phyloP scores from a whole-genome alignment of 2,113 vertebrate species.

The Gambusia affinis region DNA sequence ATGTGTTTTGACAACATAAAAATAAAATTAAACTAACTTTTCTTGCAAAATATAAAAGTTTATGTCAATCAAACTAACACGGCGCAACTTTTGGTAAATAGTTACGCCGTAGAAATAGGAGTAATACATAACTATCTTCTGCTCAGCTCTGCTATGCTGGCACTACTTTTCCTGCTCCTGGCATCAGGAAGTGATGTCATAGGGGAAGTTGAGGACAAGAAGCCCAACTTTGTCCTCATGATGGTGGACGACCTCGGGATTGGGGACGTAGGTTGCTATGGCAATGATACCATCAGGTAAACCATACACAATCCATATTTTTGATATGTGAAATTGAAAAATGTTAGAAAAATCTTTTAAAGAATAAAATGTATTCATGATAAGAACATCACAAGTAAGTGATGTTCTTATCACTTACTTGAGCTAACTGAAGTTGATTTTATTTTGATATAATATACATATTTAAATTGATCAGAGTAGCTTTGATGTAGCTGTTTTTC shows the following conservation, averaged over 20 bases:
- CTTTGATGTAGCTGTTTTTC: neutral
- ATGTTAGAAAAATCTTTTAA: too few species aligned
- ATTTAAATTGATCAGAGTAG: neutral
- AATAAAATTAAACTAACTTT: neutral
- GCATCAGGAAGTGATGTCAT: constrained; percentile 28
- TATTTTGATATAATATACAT: too few species aligned
- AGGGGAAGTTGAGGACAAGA: constrained; percentile 37
- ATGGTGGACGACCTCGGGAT: constrained; percentile 89
- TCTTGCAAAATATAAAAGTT: neutral
- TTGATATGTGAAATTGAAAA: neutral
- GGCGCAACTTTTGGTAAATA: neutral
- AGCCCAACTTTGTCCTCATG: constrained; percentile 86
- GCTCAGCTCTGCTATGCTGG: constrained; percentile 33
- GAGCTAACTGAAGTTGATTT: too few species aligned
- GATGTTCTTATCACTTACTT: too few species aligned
- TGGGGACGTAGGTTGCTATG: constrained; percentile 88
- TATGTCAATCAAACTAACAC: too few species aligned
- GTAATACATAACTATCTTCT: neutral
- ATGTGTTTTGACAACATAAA: neutral
- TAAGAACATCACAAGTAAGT: too few species aligned
- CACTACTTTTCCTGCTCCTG: constrained; percentile 42
- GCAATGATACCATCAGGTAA: constrained; percentile 86
- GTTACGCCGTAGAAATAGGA: too few species aligned
- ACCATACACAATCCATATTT: neutral
- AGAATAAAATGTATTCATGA: too few species aligned